phyloP scores from a whole-genome alignment of 1,140 invertebrate genomes.

The Battus philenor region DNA sequence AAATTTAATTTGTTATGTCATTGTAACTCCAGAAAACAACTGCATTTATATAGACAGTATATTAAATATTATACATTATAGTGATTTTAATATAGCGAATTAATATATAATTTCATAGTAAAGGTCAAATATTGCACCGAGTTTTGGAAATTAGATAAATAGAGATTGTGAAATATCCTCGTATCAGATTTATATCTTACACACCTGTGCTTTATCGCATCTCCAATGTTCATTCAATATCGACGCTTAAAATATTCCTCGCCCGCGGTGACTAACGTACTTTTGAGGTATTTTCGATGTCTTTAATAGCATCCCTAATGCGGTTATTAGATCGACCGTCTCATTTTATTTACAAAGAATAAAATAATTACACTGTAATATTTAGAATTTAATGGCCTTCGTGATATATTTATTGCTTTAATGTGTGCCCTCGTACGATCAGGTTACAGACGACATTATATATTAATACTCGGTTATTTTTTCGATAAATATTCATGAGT shows the following conservation, averaged over 20 bases:
- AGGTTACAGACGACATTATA: constrained; percentile 35
- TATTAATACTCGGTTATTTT: constrained; percentile 56
- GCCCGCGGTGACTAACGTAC: constrained; percentile 38
- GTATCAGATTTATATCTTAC: too few species aligned
- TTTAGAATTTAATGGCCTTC: constrained; percentile 46
- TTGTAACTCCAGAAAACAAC: neutral
- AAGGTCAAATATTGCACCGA: too few species aligned
- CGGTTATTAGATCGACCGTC: constrained; percentile 50
- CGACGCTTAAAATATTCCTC: constrained; percentile 39
- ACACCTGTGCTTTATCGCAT: neutral
- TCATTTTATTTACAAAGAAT: constrained; percentile 53
- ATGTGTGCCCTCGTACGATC: constrained; percentile 37
- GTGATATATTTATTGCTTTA: constrained; percentile 65
- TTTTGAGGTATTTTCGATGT: constrained; percentile 31
- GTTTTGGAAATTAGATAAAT: too few species aligned
- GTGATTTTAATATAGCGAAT: too few species aligned
- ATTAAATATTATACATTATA: too few species aligned
- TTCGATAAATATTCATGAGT: constrained; percentile 73
- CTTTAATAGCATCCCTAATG: constrained; percentile 54
- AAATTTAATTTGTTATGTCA: too few species aligned
- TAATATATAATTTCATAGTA: too few species aligned
- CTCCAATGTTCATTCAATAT: constrained; percentile 12
- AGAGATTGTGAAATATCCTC: too few species aligned
- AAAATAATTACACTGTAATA: constrained; percentile 65
- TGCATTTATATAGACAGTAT: neutral